Evolutionary conservation across 2,797 vertebrate species (phyloP).

Genomic region (Lophotriccus pileatus): DNA sequence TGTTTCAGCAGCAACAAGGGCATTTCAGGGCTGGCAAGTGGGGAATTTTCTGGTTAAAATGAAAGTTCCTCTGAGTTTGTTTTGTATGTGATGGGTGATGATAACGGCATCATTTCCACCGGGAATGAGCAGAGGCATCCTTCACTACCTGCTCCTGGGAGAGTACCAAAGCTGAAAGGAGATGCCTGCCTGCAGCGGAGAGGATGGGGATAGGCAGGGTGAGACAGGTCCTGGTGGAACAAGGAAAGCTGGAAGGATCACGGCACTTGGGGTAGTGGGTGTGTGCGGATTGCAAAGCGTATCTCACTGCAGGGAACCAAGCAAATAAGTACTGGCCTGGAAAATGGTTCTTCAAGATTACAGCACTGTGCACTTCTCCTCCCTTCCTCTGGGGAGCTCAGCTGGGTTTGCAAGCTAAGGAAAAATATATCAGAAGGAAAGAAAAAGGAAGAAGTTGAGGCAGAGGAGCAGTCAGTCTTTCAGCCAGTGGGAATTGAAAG

Average conservation of each 20-base stretch:
- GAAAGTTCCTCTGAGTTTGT: neutral
- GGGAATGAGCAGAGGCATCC: neutral
- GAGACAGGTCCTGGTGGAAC: neutral
- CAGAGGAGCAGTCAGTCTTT: neutral
- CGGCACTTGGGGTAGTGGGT: neutral
- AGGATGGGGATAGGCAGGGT: neutral
- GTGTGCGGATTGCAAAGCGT: neutral
- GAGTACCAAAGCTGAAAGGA: neutral
- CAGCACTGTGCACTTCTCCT: neutral
- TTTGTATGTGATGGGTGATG: neutral
- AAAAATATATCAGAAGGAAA: neutral
- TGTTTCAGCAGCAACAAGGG: accelerated
- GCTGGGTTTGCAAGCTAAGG: neutral
- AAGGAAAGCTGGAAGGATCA: neutral
- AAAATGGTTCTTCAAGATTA: neutral
- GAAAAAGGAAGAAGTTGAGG: neutral
- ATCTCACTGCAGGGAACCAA: neutral
- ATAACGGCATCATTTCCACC: accelerated
- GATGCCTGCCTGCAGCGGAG: neutral
- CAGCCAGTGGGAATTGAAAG: neutral
- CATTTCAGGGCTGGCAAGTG: neutral
- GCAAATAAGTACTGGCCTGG: neutral
- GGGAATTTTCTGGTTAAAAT: neutral
- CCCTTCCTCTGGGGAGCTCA: constrained; percentile 15
- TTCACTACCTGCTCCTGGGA: neutral